Base-by-base conservation (phyloP, 2,888 invertebrate genomes). In the Drosophila affinis region DNA sequence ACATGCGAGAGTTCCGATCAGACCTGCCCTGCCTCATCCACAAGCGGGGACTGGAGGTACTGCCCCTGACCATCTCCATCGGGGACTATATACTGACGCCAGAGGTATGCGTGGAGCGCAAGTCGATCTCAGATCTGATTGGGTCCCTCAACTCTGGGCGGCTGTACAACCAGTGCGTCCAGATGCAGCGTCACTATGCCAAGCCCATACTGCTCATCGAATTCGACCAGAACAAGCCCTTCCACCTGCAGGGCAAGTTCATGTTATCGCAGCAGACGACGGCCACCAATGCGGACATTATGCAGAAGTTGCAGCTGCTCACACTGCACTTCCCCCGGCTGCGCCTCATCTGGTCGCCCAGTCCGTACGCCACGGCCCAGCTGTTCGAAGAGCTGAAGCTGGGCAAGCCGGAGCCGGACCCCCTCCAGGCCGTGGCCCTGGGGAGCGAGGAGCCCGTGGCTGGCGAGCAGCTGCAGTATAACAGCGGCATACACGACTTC, bases 51-150 rank as follows among this genome's bases (percentile, higher is more conserved):
- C 96, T 99, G 68, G 97, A 97, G 89, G 96, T 99, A 58, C 95
- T 98, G 79, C 98, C 98, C 0, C 93, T 97, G 1, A 97, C 97
- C n/a, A 94, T 98, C 52, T 94, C 95, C 87, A 96, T 99, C 68
- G 99, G 99, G 0, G 99, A 99, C 93, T 99, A 99, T 91, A 98
- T 99, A 89, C 93, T 99, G 17, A 98, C 99, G 0, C 98, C 98
- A 0, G 98, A 98, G 24, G 97, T 99, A 77, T 99, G 99, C 89
- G 96, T 99, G 18, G 99, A 99, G 93, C 94, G 99, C 57, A 99
- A 99, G 92, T 98, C 98, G 55, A 94, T 99, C 75, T 98, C 97
- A 7, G 99, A 99, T 94, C 93, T 99, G 78, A 98, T 99, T 84
- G 98, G 98, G 7, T 99, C 99, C 0, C 93, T 99, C 34, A 97